These are phyloP conservation scores for Raillietiella orientalis DNA, from an alignment of 2,888 invertebrate species.

Conservation along the genomic window DNA sequence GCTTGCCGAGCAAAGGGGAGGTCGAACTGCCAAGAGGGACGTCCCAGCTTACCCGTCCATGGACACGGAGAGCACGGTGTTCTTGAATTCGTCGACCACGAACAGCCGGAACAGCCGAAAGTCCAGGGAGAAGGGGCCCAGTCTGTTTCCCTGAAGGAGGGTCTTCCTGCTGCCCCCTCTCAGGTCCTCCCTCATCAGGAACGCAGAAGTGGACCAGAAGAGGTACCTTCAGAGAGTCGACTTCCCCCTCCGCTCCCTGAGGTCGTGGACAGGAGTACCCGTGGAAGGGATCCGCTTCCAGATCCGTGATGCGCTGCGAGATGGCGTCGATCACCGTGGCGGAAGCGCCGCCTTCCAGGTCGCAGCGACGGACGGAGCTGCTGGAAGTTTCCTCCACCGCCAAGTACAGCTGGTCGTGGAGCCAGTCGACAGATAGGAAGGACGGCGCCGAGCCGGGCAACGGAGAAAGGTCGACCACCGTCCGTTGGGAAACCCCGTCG, in stretches of 20 bases:
- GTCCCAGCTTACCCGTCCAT: conserved; percentile 46
- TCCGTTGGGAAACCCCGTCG: no score
- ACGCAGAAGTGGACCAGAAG: no score
- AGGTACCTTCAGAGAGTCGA: no score
- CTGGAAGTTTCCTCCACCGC: conserved; percentile 31
- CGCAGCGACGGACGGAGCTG: conserved; percentile 31
- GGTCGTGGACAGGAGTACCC: no score
- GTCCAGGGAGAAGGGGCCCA: conserved; percentile 55
- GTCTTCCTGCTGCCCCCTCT: no score
- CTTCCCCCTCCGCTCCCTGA: no score
- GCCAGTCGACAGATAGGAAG: conserved; percentile 43
- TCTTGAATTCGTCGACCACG: conserved; percentile 33
- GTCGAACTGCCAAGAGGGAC: no score
- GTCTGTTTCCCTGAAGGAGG: no score
- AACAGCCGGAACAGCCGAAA: conserved; percentile 43
- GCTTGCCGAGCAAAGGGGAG: no score
- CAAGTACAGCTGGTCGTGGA: conserved; percentile 49
- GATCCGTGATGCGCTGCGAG: conserved; percentile 31
- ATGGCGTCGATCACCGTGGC: conserved; percentile 35
- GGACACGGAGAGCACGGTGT: conserved; percentile 45
- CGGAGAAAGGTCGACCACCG: conserved; percentile 6
- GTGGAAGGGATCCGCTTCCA: conserved; percentile 72
- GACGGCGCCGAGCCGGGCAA: conserved; percentile 17
- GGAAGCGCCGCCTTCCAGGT: conserved; percentile 32
- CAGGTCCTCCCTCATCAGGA: no score